Conservation (phyloP, 2,888 invertebrate species). For the Heliconius hortense region DNA sequence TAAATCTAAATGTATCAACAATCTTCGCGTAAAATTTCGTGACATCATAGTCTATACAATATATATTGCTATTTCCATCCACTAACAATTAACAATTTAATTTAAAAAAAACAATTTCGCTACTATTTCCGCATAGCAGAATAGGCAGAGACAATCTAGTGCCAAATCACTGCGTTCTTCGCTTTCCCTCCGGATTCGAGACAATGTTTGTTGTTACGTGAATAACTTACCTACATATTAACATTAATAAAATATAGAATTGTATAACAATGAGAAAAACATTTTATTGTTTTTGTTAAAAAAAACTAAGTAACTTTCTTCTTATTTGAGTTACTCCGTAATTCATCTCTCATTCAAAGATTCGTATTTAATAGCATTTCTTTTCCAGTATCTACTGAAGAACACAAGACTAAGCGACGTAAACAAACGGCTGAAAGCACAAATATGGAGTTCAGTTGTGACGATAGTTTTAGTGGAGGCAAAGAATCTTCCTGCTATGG, state of each 20-base stretch:
- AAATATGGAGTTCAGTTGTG: constrained; percentile 98
- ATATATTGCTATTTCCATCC: background rate
- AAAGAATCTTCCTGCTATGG: constrained; percentile 92
- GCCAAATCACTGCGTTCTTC: no score
- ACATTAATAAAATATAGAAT: background rate
- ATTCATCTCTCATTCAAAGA: background rate
- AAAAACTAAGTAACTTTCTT: no score
- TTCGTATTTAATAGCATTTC: background rate
- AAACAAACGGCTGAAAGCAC: constrained; percentile 92
- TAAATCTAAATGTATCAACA: background rate
- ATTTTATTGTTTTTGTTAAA: no score
- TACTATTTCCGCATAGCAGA: background rate
- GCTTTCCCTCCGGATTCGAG: no score
- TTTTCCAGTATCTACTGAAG: constrained; percentile 89
- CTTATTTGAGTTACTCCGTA: background rate
- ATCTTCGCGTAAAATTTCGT: background rate
- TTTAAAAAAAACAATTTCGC: background rate
- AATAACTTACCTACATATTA: background rate
- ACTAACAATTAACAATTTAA: background rate
- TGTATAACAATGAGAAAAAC: no score
- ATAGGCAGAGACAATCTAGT: background rate
- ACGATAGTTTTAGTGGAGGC: constrained; percentile 98
- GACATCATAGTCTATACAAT: background rate
- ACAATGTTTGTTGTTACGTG: background rate
- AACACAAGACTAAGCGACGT: constrained; percentile 90